These are phyloP conservation scores for Nothocercus julius DNA, from an alignment of 2,113 vertebrate genomes.

Conservation along the genomic window DNA sequence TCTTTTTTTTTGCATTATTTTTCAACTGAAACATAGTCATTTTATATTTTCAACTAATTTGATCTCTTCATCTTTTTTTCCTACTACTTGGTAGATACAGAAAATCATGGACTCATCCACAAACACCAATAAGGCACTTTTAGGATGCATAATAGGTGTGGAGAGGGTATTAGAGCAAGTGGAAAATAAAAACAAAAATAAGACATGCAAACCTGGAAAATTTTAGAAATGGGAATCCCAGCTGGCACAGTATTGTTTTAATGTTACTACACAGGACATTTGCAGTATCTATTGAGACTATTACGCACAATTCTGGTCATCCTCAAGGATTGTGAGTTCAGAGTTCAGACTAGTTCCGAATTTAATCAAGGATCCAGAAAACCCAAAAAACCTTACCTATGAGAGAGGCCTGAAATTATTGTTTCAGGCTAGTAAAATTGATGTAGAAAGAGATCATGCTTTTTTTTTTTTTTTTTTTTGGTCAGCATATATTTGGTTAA, in stretches of 20 bases:
- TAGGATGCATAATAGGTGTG: not conserved
- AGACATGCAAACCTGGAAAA: not conserved
- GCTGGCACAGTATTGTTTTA: not conserved
- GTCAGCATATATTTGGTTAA: too few species aligned
- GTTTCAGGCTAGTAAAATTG: not conserved
- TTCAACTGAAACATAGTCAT: not conserved
- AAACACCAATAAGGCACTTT: not conserved
- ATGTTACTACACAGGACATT: not conserved
- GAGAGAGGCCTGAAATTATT: not conserved
- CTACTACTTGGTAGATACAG: not conserved
- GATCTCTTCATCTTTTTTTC: not conserved
- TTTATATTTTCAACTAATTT: not conserved
- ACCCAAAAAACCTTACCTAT: not conserved
- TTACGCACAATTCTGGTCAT: not conserved
- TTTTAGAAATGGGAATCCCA: not conserved
- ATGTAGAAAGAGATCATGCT: not conserved
- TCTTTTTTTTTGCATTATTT: not conserved
- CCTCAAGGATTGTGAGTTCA: not conserved
- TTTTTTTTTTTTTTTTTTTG: too few species aligned
- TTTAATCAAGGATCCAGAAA: not conserved
- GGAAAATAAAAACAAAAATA: not conserved
- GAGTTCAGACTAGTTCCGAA: not conserved
- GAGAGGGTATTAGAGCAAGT: not conserved
- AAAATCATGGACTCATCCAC: fast-evolving
- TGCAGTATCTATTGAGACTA: not conserved